Evolutionary conservation across 2,113 vertebrate genomes (phyloP).

Genomic region (Suricata suricatta): DNA sequence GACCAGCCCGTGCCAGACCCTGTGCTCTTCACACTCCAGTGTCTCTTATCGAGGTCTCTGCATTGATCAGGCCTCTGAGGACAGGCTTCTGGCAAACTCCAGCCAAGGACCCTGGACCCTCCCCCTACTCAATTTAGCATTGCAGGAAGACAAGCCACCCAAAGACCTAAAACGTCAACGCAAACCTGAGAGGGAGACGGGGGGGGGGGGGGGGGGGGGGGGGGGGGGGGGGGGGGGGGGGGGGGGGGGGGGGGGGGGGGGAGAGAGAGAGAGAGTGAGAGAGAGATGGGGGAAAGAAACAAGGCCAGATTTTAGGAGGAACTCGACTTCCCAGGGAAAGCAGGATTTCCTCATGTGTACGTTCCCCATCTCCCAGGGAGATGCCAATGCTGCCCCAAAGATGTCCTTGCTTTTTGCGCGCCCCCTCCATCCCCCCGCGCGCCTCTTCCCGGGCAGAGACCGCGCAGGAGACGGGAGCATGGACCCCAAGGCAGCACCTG

Average conservation of each 20-base stretch:
- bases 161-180: background rate
- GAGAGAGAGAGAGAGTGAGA: background rate
- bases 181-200: background rate
- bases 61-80: background rate
- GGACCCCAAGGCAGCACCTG: background rate
- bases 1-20: conserved; percentile 33
- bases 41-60: conserved; percentile 60
- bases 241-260: background rate
- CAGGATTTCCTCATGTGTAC: background rate
- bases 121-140: background rate
- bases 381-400: background rate
- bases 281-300: background rate
- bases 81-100: conserved; percentile 31
- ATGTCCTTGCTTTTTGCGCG: background rate
- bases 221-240: background rate
- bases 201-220: background rate
- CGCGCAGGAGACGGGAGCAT: background rate
- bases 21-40: conserved; percentile 42
- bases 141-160: background rate
- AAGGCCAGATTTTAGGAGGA: background rate
- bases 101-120: background rate
- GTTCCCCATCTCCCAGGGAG: background rate
- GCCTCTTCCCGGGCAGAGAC: background rate
- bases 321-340: background rate
- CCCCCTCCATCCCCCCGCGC: background rate